Evolutionary conservation across 2,888 invertebrate genomes (phyloP).

Genomic region (Tupiocoris notatus): DNA sequence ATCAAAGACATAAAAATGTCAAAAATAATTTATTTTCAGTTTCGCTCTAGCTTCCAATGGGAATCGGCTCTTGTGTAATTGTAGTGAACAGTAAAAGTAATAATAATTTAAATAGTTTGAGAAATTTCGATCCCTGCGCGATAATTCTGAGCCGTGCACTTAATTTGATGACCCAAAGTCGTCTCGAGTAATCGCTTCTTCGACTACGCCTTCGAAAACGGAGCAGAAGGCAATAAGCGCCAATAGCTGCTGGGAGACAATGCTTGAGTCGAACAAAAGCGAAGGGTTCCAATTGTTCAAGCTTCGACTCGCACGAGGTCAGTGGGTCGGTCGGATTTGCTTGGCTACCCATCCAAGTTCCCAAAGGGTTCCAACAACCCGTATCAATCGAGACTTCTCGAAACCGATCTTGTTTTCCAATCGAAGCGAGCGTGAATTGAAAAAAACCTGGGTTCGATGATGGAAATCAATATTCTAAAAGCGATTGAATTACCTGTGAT

Average conservation of each 20-base stretch:
- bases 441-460: too few relatives aligned
- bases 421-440: too few relatives aligned
- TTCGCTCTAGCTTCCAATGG: too few relatives aligned
- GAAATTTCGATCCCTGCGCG: too few relatives aligned
- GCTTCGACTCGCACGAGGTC: slow-evolving; percentile 9
- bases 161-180: neutral
- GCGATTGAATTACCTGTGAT: too few relatives aligned
- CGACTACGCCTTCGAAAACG: neutral
- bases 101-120: too few relatives aligned
- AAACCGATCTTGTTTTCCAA: neutral
- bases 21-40: too few relatives aligned
- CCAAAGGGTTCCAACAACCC: neutral
- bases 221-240: neutral
- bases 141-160: neutral
- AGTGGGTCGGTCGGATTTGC: slow-evolving; percentile 22
- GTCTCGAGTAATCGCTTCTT: neutral
- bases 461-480: too few relatives aligned
- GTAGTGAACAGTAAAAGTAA: too few relatives aligned
- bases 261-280: neutral
- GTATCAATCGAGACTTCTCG: neutral
- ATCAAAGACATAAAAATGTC: too few relatives aligned
- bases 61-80: too few relatives aligned
- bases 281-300: slow-evolving; percentile 1
- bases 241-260: neutral
- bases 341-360: neutral